A percentile compares a stretch with the other conserved stretches of the same genome.
These are phyloP conservation scores for Melanotaenia trifasciata DNA, from an alignment of 2,797 vertebrate species.

Conservation along the genomic window DNA sequence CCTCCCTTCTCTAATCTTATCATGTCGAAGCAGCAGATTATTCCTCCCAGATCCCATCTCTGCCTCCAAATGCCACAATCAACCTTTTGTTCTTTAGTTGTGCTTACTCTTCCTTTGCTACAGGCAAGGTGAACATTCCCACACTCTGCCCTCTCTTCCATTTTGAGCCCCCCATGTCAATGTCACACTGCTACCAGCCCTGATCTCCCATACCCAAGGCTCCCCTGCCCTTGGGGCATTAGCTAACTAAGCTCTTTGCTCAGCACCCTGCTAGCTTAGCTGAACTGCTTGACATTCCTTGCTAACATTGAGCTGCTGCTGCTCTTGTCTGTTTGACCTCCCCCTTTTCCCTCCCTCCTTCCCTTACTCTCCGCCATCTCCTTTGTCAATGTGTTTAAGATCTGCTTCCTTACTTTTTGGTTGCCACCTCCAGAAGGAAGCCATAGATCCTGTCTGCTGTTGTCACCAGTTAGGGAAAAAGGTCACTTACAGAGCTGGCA, in stretches of 20 bases:
- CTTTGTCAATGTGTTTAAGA: slow-evolving; percentile 69
- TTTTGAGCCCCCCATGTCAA: slow-evolving; percentile 65
- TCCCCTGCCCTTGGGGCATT: slow-evolving; percentile 46
- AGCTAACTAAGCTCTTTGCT: slow-evolving; percentile 73
- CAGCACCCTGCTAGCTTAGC: slow-evolving; percentile 58
- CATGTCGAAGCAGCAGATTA: slow-evolving; percentile 82
- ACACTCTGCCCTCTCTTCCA: slow-evolving; percentile 47
- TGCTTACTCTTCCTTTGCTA: slow-evolving; percentile 58
- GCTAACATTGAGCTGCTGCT: slow-evolving; percentile 57
- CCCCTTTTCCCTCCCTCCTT: slow-evolving; percentile 25
- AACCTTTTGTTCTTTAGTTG: slow-evolving; percentile 75
- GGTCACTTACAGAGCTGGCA: slow-evolving; percentile 68
- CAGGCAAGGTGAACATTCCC: slow-evolving; percentile 63
- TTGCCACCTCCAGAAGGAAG: slow-evolving; percentile 76
- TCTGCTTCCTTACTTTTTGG: slow-evolving; percentile 64
- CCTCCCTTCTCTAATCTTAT: slow-evolving; percentile 82
- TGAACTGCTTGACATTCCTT: slow-evolving; percentile 75
- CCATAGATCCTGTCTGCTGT: slow-evolving; percentile 77
- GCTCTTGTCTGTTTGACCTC: slow-evolving; percentile 72
- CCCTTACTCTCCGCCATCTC: slow-evolving; percentile 36
- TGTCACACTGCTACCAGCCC: slow-evolving; percentile 57
- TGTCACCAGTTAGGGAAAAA: slow-evolving; percentile 54
- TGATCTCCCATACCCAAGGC: slow-evolving; percentile 46
- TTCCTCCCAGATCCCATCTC: slow-evolving; percentile 80
- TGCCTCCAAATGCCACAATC: slow-evolving; percentile 79